Percentiles rank a stretch among this genome's conserved stretches.
Conservation (phyloP, 2,888 invertebrate genomes). For the Boloria euphrosyne region DNA sequence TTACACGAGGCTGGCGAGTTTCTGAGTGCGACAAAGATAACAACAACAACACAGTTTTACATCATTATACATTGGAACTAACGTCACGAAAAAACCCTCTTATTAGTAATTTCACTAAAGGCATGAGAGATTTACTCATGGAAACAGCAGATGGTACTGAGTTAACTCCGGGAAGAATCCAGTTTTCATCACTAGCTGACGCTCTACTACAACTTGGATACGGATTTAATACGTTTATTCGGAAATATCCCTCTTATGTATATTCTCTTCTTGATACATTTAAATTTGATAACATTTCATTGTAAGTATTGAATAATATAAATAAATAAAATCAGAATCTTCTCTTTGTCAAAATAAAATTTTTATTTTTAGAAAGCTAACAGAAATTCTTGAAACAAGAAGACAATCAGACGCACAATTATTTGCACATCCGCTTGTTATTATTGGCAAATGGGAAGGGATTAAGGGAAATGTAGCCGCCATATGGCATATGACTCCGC, state of each 20-base stretch:
- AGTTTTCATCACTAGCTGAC: conserved; percentile 25
- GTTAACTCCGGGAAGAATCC: not conserved
- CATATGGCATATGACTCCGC: conserved; percentile 16
- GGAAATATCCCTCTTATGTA: conserved; percentile 10
- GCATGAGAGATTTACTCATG: not conserved
- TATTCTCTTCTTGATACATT: conserved; percentile 26
- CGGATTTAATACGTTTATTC: conserved; percentile 25
- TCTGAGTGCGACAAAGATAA: conserved; percentile 7
- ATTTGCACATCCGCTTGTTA: conserved; percentile 28
- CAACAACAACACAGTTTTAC: conserved; percentile 17
- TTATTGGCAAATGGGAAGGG: conserved; percentile 42
- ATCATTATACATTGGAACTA: conserved; percentile 46
- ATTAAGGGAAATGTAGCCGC: conserved; percentile 14
- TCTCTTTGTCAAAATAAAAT: not conserved
- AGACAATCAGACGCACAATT: conserved; percentile 16
- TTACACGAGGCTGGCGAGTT: conserved; percentile 54
- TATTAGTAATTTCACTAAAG: conserved; percentile 14
- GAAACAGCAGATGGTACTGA: not conserved
- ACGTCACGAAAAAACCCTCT: conserved; percentile 33
- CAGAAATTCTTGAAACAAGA: conserved; percentile 23
- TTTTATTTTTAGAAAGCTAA: conserved; percentile 31
- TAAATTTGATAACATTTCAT: no score
- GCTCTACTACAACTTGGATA: conserved; percentile 31
- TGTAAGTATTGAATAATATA: conserved; percentile 15
- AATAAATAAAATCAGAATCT: not conserved